Base-by-base conservation (phyloP, 1,140 invertebrate species). In the Orussus abietinus region DNA sequence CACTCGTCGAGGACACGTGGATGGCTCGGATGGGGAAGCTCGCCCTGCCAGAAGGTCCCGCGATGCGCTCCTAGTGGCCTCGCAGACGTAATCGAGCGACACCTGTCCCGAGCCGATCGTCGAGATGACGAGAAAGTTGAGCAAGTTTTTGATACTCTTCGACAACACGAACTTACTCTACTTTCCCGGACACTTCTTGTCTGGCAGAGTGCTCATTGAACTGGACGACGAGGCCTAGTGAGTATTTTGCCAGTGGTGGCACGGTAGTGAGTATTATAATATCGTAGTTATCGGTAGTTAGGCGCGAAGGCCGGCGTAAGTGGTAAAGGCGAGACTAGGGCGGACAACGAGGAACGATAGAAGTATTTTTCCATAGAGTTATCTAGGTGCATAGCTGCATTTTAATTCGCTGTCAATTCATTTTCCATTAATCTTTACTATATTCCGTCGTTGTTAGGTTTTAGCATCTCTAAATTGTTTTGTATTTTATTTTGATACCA, bases 121-220 rank as follows among this genome's bases (percentile, higher is more conserved):
- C 47, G 79, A 67, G 64, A 89, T 90, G 86, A 84, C 88, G 38
- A 77, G 86, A 55, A 95, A 95, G 72, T 74, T 96, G 47, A 79
- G 90, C 51, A 95, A 94, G 71, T 96, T 96, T 73, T 75, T 94
- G 14, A 94, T 96, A 57, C 79, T 94, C 26, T 92, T 96, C 71
- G 92, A 96, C 68, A 95, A 95, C 66, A 90, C 90, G 20, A 93
- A 89, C 53, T 75, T 95, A 19, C 71, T 96, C 22, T 96, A 95
- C 68, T 94, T 95, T 62, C 91, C 92, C 29, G 87, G 92, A 18
- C 82, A 94, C 65, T 95, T 95, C 67, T 75, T 96, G 38, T 91
- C 89, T 26, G 92, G 92, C 18, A 78, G 90, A 55, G 92, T 96
- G 12, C 79, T 95, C 12, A 85, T 96, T 49, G 91, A 95, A 64